Conservation (phyloP, 2,113 vertebrate genomes). For the Pedetes capensis region DNA sequence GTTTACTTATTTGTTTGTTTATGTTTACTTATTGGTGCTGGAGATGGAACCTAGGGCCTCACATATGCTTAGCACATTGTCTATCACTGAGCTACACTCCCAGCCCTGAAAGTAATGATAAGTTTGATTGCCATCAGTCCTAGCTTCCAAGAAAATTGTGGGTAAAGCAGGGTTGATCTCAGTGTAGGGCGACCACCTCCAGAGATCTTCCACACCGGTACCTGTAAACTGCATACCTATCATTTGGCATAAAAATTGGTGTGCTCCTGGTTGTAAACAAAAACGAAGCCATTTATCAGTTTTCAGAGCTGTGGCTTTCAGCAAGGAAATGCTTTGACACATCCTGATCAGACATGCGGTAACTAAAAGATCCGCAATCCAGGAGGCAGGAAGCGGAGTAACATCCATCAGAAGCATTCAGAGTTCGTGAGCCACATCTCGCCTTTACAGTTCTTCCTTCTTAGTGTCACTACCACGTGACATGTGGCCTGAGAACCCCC, state of each 20-base stretch:
- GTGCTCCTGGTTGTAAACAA: background rate
- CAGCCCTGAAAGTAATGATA: background rate
- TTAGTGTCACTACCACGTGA: background rate
- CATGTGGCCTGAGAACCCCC: background rate
- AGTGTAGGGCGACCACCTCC: background rate
- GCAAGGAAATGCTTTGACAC: background rate
- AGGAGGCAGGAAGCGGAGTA: background rate
- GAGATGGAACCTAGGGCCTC: background rate
- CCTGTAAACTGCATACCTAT: background rate
- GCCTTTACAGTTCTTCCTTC: background rate
- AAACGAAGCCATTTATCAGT: background rate
- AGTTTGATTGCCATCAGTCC: background rate
- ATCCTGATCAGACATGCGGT: background rate
- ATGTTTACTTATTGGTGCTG: too few relatives aligned
- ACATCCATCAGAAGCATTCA: background rate
- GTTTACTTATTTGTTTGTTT: too few relatives aligned
- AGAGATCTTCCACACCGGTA: background rate
- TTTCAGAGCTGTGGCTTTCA: background rate
- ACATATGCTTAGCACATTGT: background rate
- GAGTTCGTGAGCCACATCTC: background rate
- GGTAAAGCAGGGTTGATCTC: too few relatives aligned
- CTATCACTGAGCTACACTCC: background rate
- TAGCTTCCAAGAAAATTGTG: background rate
- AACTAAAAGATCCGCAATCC: background rate
- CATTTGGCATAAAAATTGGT: background rate